Percentiles rank a stretch among this genome's conserved stretches.
Evolutionary conservation across 2,888 invertebrate species (phyloP).

Genomic region (Altica lythri): DNA sequence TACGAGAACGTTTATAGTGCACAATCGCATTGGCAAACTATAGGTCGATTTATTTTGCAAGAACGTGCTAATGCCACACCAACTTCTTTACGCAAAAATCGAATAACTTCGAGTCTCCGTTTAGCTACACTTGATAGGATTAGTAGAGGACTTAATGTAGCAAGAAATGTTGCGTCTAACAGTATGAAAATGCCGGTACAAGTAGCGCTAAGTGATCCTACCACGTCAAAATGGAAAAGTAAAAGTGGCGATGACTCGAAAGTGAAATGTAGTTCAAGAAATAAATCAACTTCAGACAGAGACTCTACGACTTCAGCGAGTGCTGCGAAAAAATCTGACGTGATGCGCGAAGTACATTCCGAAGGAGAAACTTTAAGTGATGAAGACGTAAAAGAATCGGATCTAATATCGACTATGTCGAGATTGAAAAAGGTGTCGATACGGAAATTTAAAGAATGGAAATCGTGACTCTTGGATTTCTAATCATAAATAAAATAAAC

Average conservation of each 20-base stretch:
- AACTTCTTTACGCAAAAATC: conserved; percentile 61
- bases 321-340: conserved; percentile 54
- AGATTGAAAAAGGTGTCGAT: conserved; percentile 80
- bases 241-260: conserved; percentile 49
- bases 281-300: conserved; percentile 65
- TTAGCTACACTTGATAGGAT: conserved; percentile 65
- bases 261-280: conserved; percentile 61
- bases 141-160: conserved; percentile 73
- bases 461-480: conserved; percentile 66
- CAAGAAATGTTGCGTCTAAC: conserved; percentile 66
- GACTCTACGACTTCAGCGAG: conserved; percentile 53
- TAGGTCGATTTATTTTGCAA: conserved; percentile 79
- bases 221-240: conserved; percentile 57
- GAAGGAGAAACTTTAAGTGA: conserved; percentile 73
- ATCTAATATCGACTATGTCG: conserved; percentile 72
- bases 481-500: too few species aligned
- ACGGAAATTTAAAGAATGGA: conserved; percentile 79
- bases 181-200: conserved; percentile 63
- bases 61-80: conserved; percentile 69
- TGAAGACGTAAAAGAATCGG: conserved; percentile 66
- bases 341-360: conserved; percentile 70
- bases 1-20: conserved; percentile 90
- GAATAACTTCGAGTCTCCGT: conserved; percentile 61
- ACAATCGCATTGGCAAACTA: conserved; percentile 88
- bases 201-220: conserved; percentile 67